A percentile compares a stretch with the other conserved stretches of the same genome.
Evolutionary conservation across 2,797 vertebrate genomes (phyloP).

Genomic region (Falco peregrinus): DNA sequence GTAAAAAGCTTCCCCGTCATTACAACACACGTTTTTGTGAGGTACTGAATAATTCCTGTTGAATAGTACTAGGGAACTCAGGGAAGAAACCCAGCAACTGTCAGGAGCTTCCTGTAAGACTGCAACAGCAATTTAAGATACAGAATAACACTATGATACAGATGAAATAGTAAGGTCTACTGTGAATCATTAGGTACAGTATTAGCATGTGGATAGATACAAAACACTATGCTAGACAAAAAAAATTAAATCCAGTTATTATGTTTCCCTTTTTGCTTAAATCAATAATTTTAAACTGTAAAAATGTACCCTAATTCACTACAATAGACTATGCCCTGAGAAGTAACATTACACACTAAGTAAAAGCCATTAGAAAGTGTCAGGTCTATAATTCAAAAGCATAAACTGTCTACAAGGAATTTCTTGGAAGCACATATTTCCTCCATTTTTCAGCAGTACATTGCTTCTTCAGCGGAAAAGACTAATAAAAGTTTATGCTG

Average conservation of each 20-base stretch:
- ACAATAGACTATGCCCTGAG: slow-evolving; percentile 75
- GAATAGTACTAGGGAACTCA: not conserved
- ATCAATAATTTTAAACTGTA: slow-evolving; percentile 56
- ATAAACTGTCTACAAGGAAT: slow-evolving; percentile 23
- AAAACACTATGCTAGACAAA: slow-evolving; percentile 47
- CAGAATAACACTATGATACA: not conserved
- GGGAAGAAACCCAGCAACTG: not conserved
- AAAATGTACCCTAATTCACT: slow-evolving; percentile 69
- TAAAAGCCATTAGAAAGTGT: slow-evolving; percentile 40
- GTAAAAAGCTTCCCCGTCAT: not conserved
- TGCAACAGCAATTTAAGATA: not conserved
- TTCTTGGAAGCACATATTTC: slow-evolving; percentile 56
- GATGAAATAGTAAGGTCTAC: not conserved
- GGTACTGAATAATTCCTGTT: not conserved
- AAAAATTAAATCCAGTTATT: slow-evolving; percentile 28
- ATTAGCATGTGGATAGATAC: slow-evolving; percentile 18
- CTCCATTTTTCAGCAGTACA: slow-evolving; percentile 10
- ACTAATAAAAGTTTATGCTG: not conserved
- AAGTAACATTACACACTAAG: slow-evolving; percentile 59
- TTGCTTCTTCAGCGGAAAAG: slow-evolving; percentile 22
- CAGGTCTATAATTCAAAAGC: slow-evolving; percentile 44
- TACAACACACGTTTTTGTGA: not conserved
- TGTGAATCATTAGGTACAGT: not conserved
- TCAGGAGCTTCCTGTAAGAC: not conserved
- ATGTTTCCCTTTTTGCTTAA: slow-evolving; percentile 10